Base-by-base conservation (phyloP, 2,797 vertebrate species). In the Cetoscarus ocellatus region DNA sequence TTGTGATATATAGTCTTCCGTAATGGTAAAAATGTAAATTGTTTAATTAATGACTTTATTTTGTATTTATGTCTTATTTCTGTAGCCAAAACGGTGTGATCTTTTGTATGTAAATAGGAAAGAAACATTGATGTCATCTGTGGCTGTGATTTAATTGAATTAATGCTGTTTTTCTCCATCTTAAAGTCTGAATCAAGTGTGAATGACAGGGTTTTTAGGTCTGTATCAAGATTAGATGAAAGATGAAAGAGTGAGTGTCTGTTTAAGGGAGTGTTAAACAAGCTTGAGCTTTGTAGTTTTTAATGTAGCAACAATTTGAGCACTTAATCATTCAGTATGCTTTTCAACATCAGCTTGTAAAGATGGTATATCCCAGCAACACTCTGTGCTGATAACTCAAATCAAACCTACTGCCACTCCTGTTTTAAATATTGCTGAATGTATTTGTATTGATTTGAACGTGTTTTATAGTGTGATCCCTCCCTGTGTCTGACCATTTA, bases 1-100 rank as follows among this genome's bases (percentile, higher is more conserved):
- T 82, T 72, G 75, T 70, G 75, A 83, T 70, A 74, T 85, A 82
- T 79, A 86, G 92, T 93, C 92, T 93, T 93, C 91, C 90, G 44
- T 84, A 38, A 64, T 55, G 55, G 48, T 73, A 61, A 43, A 18
- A 38, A 3, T 65, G 67, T 67, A 55, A 18, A 38, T 3, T 12
- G n/a, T 49, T 58, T 66, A 19, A 50, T 40, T 15, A 7, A 62
- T 50, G n/a, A 57, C 4, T 74, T 72, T 12, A 50, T 35, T 70
- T 72, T 62, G 48, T 82, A 38, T 55, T 70, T 42, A 43, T 63
- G 40, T 38, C 45, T 83, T 2, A 36, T 53, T 73, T 76, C 36
- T 63, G 65, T 74, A 63, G 67, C 65, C 44, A 66, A 18, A 63
- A 59, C 43, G 56, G 65, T 52, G 55, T 62, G n/a, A 74, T 73